These are phyloP conservation scores for Okapia johnstoni DNA, from an alignment of 2,113 vertebrate species.

Conservation along the genomic window DNA sequence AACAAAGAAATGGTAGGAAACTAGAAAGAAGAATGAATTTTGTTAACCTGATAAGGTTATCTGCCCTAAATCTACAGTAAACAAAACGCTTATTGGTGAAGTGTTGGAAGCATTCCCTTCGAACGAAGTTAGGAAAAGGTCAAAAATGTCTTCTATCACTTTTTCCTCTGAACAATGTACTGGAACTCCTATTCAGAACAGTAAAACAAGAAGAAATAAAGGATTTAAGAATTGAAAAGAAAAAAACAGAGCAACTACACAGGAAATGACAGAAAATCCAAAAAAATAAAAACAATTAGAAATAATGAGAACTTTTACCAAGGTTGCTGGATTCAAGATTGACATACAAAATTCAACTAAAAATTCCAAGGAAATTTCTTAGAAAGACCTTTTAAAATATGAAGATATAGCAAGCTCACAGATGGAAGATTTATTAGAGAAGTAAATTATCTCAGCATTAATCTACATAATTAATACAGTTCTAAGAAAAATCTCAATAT, in stretches of 20 bases:
- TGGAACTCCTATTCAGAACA: not conserved
- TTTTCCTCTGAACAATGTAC: not conserved
- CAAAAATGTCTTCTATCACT: not conserved
- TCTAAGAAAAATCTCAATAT: not conserved
- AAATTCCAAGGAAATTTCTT: not conserved
- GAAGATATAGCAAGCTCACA: not conserved
- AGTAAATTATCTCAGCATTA: not conserved
- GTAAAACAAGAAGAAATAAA: not conserved
- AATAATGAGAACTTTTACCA: not conserved
- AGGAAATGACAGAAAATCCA: not conserved
- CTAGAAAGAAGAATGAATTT: not conserved
- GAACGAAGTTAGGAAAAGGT: constrained; percentile 17
- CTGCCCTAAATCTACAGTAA: not conserved
- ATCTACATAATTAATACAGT: not conserved
- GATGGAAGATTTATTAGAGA: not conserved
- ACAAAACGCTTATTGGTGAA: not conserved
- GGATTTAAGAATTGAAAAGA: not conserved
- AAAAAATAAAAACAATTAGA: constrained; percentile 3
- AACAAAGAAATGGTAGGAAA: not conserved
- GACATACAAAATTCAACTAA: not conserved
- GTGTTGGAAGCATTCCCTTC: not conserved
- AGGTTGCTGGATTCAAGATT: not conserved
- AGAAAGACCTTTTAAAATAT: not conserved
- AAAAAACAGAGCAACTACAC: not conserved
- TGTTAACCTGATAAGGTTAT: not conserved